A percentile compares a stretch with the other conserved stretches of the same genome.
These are phyloP conservation scores for Gavia stellata DNA, from an alignment of 2,113 vertebrate species.

Conservation along the genomic window DNA sequence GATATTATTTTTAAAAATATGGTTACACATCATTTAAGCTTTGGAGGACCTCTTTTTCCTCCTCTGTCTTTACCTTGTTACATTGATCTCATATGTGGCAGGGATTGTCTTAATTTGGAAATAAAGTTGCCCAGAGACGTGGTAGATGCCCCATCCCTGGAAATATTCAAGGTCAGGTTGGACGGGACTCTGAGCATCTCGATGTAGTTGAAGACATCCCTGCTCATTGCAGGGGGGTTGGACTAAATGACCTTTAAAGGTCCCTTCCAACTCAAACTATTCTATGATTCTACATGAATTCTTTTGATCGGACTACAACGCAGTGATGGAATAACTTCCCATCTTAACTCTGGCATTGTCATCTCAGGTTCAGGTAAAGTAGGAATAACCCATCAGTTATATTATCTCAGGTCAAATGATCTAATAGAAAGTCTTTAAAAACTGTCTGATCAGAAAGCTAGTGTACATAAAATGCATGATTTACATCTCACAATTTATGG, in stretches of 20 bases:
- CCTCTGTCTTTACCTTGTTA: neutral
- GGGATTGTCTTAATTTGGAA: neutral
- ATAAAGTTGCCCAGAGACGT: too few species aligned
- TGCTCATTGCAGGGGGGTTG: too few species aligned
- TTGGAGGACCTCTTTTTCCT: neutral
- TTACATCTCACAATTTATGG: neutral
- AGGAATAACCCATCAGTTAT: neutral
- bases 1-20: neutral
- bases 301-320: neutral
- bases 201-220: too few species aligned
- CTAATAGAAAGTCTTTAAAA: neutral
- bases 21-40: neutral
- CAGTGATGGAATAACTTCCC: neutral
- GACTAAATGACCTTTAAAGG: too few species aligned
- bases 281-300: too few species aligned
- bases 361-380: neutral
- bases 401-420: neutral
- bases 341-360: neutral
- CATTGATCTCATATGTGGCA: neutral
- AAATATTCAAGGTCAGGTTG: too few species aligned
- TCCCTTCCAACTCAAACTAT: too few species aligned
- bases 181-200: too few species aligned
- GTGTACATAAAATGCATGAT: neutral
- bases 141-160: too few species aligned
- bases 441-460: neutral